These are phyloP conservation scores for Triops cancriformis DNA, from an alignment of 1,140 invertebrate species.

Conservation along the genomic window DNA sequence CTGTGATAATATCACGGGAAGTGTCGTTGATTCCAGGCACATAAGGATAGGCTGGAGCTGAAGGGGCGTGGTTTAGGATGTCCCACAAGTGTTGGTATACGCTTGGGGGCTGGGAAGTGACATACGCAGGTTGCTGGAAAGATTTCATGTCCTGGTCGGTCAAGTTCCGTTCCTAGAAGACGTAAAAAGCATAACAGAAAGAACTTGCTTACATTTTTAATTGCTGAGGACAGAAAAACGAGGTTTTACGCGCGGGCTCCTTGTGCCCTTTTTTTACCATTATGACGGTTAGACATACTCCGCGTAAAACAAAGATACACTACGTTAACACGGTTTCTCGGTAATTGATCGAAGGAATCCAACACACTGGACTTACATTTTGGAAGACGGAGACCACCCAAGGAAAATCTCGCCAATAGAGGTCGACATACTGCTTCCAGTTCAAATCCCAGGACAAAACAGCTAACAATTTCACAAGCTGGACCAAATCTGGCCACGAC, in stretches of 20 bases:
- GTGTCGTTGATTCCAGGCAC: constrained; percentile 51
- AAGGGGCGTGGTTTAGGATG: constrained; percentile 45
- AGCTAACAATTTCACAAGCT: constrained; percentile 62
- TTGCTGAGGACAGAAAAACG: no score
- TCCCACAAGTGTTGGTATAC: constrained; percentile 59
- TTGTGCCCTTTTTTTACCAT: no score
- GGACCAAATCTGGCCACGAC: constrained; percentile 54
- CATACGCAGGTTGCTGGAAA: constrained; percentile 48
- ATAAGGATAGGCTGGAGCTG: constrained; percentile 53
- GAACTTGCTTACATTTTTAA: no score
- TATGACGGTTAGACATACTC: no score
- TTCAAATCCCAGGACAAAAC: constrained; percentile 70
- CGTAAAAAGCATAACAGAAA: constrained; percentile 17
- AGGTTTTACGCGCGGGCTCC: no score
- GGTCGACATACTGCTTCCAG: constrained; percentile 58
- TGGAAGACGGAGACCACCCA: constrained; percentile 36
- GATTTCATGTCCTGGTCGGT: constrained; percentile 48
- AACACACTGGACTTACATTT: neutral
- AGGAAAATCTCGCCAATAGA: constrained; percentile 83
- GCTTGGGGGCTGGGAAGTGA: constrained; percentile 54
- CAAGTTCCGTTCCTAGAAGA: constrained; percentile 37
- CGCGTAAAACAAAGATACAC: no score
- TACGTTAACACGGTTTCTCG: no score
- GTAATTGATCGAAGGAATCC: neutral
- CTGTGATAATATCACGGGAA: constrained; percentile 55